Conservation (phyloP, 1,140 invertebrate genomes). For the Episyrphus balteatus region DNA sequence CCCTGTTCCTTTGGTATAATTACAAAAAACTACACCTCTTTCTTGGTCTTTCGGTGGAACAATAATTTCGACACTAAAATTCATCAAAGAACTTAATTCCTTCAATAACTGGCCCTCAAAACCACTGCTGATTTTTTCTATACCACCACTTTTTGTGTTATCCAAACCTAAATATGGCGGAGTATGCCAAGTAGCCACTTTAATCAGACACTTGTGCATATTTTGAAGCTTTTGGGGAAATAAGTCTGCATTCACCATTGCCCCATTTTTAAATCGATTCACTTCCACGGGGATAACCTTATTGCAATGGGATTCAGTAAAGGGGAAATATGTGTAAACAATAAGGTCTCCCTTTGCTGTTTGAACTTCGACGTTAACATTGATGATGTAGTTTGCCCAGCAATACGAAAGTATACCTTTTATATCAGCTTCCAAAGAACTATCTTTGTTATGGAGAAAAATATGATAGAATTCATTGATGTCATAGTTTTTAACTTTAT, state of each 20-base stretch:
- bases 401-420: conserved; percentile 23
- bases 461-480: conserved; percentile 29
- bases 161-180: conserved; percentile 14
- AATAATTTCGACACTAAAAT: too few relatives aligned
- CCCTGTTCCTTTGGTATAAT: too few relatives aligned
- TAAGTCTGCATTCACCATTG: conserved; percentile 8
- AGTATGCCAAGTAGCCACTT: conserved; percentile 14
- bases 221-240: conserved; percentile 24
- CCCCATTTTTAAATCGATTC: conserved; percentile 21
- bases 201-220: conserved; percentile 17
- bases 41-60: too few relatives aligned
- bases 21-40: too few relatives aligned
- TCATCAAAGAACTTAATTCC: too few relatives aligned
- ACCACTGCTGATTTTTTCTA: too few relatives aligned
- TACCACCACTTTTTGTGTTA: too few relatives aligned
- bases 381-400: conserved; percentile 22
- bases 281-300: conserved; percentile 15
- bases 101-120: too few relatives aligned
- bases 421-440: conserved; percentile 16
- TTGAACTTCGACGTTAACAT: conserved; percentile 27
- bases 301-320: conserved; percentile 7
- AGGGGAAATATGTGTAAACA: conserved; percentile 25
- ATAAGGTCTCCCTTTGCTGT: conserved; percentile 21
- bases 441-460: conserved; percentile 23
- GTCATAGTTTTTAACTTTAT: conserved; percentile 16